Percentiles rank a stretch among this genome's conserved stretches.
Evolutionary conservation across 2,888 invertebrate species (phyloP).

Genomic region (Ramazzottius varieornatus): DNA sequence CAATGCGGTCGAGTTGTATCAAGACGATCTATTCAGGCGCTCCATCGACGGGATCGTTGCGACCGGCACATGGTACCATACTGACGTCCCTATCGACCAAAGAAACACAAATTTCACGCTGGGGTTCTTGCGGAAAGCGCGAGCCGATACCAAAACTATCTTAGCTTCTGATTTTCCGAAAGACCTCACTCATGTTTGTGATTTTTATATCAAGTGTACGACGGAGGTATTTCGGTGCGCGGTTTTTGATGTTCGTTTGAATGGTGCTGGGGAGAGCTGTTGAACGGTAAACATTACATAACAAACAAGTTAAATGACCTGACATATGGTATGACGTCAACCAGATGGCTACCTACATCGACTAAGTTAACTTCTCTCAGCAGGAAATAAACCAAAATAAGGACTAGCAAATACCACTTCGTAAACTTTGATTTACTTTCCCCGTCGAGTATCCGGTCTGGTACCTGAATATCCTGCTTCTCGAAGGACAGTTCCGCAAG

Average conservation of each 20-base stretch:
- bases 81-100: neutral
- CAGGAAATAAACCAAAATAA: no score
- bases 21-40: neutral
- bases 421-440: no score
- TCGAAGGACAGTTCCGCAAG: no score
- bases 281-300: no score
- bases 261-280: neutral
- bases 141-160: neutral
- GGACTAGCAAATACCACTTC: no score
- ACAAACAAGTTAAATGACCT: no score
- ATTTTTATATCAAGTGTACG: neutral
- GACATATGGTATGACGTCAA: no score
- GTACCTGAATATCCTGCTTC: no score
- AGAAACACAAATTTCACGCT: neutral
- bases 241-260: neutral
- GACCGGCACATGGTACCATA: neutral
- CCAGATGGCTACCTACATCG: no score
- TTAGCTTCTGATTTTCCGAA: neutral
- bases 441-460: no score
- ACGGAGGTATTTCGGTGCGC: neutral
- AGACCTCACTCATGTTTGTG: neutral
- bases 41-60: neutral
- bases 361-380: no score
- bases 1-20: neutral
- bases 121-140: neutral